Conservation (phyloP, 2,113 vertebrate genomes). For the Cricetomys ansorgei region DNA sequence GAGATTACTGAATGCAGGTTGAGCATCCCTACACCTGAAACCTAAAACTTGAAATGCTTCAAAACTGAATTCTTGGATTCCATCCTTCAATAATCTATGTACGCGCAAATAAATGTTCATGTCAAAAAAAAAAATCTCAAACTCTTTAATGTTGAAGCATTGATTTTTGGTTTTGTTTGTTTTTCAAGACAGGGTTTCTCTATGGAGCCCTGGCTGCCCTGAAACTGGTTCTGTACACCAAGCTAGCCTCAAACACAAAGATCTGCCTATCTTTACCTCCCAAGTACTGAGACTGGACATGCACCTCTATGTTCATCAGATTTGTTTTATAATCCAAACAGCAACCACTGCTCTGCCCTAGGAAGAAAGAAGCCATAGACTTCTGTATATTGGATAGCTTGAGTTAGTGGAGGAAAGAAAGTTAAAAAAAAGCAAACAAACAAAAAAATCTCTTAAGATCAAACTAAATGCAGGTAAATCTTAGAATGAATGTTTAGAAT, state of each 20-base stretch:
- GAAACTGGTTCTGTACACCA: background rate
- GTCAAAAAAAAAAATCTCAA: background rate
- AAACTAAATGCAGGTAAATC: background rate
- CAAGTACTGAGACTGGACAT: background rate
- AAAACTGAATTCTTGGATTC: background rate
- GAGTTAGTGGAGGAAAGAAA: background rate
- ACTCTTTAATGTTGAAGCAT: background rate
- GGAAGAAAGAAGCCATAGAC: background rate
- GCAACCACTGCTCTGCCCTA: background rate
- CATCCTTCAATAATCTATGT: background rate
- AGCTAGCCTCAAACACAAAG: background rate
- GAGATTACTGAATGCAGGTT: background rate
- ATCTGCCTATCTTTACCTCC: background rate
- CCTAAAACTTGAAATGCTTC: background rate
- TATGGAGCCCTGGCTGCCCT: background rate
- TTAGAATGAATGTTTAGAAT: background rate
- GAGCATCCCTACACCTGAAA: background rate
- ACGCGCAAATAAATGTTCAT: background rate
- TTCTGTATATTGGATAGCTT: too few species aligned
- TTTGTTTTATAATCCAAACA: slow-evolving; percentile 54
- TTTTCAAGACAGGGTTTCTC: background rate
- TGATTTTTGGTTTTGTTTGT: background rate
- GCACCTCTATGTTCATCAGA: background rate
- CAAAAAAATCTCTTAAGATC: background rate
- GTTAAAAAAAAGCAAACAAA: too few species aligned